Evolutionary conservation across 2,888 invertebrate species (phyloP).

Genomic region (Polydrusus pterygomalis): DNA sequence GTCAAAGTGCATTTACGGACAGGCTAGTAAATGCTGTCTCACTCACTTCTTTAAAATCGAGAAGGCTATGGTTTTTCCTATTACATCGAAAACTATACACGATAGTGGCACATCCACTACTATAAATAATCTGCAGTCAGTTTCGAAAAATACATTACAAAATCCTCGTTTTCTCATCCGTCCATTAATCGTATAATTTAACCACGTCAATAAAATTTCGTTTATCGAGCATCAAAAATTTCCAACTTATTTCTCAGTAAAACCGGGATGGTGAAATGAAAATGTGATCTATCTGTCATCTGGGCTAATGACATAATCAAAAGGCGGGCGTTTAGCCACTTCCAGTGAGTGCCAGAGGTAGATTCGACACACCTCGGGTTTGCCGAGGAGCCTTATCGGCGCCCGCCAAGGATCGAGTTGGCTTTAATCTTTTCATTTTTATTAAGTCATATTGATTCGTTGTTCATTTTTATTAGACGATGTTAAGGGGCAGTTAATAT

Average conservation of each 20-base stretch:
- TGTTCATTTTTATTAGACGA: constrained; percentile 42
- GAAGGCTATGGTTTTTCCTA: no score
- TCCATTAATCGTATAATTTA: constrained; percentile 3
- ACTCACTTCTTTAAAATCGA: no score
- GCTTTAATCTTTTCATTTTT: constrained; percentile 53
- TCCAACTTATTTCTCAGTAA: constrained; percentile 41
- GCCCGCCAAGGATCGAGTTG: constrained; percentile 49
- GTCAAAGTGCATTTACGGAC: no score
- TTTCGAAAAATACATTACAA: not conserved
- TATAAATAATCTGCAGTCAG: no score
- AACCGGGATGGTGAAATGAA: constrained; percentile 60
- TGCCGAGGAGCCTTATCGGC: constrained; percentile 55
- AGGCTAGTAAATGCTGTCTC: no score
- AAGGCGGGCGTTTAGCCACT: constrained; percentile 66
- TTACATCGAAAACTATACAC: no score
- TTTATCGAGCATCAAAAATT: constrained; percentile 38
- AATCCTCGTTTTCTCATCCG: not conserved
- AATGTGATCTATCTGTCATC: constrained; percentile 69
- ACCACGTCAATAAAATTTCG: constrained; percentile 13
- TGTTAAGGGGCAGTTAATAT: constrained; percentile 41
- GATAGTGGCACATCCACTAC: no score
- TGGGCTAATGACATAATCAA: constrained; percentile 68
- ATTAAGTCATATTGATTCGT: constrained; percentile 56
- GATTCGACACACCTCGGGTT: constrained; percentile 64
- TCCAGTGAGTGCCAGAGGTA: constrained; percentile 65